Percentiles rank a stretch among this genome's conserved stretches.
Conservation (phyloP, 2,888 invertebrate genomes). For the Meganola albula region DNA sequence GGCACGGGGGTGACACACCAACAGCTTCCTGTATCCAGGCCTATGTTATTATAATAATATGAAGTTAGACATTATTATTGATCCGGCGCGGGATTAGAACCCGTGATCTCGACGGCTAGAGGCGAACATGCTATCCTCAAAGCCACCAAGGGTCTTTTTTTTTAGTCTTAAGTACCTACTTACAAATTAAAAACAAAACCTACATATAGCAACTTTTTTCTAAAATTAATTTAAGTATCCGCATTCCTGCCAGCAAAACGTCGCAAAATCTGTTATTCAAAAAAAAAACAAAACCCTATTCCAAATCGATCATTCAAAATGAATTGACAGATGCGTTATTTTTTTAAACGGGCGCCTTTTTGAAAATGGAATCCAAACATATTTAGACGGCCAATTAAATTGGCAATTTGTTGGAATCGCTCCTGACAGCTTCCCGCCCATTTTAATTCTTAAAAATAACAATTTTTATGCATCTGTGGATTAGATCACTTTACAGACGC, state of each 20-base stretch:
- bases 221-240: too few species aligned
- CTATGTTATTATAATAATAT: too few species aligned
- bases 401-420: constrained; percentile 49
- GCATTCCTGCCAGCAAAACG: too few species aligned
- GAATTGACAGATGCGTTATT: constrained; percentile 42
- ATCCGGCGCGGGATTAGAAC: background rate
- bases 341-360: constrained; percentile 38
- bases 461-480: constrained; percentile 40
- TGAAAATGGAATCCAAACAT: constrained; percentile 54
- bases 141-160: too few species aligned
- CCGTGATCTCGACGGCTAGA: background rate
- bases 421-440: constrained; percentile 48
- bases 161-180: too few species aligned
- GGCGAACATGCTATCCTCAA: too few species aligned
- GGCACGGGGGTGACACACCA: too few species aligned
- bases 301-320: constrained; percentile 30
- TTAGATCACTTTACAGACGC: constrained; percentile 26
- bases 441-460: constrained; percentile 52
- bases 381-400: constrained; percentile 60
- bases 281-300: constrained; percentile 20
- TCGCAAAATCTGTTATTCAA: too few species aligned
- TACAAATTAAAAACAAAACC: background rate
- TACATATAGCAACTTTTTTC: too few species aligned
- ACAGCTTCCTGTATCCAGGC: too few species aligned
- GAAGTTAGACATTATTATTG: too few species aligned